phyloP scores from a whole-genome alignment of 2,888 invertebrate species.

The Hofmannophila pseudospretella region DNA sequence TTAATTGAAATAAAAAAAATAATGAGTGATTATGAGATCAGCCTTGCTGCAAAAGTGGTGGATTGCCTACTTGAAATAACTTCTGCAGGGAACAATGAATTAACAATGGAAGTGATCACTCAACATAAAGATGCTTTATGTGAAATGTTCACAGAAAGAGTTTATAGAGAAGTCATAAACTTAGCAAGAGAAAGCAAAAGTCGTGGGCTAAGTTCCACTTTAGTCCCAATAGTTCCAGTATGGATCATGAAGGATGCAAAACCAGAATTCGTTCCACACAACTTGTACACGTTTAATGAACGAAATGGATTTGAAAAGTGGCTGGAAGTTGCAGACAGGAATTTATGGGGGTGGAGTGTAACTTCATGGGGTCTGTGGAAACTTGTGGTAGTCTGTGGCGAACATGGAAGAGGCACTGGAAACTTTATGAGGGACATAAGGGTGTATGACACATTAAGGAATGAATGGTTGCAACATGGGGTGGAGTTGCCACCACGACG shows the following conservation, averaged over 20 bases:
- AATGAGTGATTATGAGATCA: conserved; percentile 33
- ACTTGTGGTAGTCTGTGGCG: conserved; percentile 56
- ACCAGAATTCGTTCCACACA: conserved; percentile 35
- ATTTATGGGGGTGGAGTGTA: conserved; percentile 66
- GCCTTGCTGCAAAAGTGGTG: conserved; percentile 44
- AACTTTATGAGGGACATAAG: conserved; percentile 51
- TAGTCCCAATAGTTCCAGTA: conserved; percentile 46
- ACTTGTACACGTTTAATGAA: conserved; percentile 40
- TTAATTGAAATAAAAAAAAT: conserved; percentile 36
- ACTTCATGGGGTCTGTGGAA: conserved; percentile 50
- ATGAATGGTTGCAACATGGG: conserved; percentile 54
- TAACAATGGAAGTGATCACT: conserved; percentile 24
- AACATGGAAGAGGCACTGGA: conserved; percentile 56
- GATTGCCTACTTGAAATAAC: conserved; percentile 38
- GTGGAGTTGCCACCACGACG: conserved; percentile 48
- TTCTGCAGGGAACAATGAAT: conserved; percentile 18
- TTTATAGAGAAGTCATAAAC: conserved; percentile 44
- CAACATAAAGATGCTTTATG: conserved; percentile 27
- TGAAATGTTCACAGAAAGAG: conserved; percentile 44
- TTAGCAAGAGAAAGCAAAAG: conserved; percentile 36
- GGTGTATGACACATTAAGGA: conserved; percentile 50
- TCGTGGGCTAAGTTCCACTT: conserved; percentile 33
- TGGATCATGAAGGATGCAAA: conserved; percentile 36
- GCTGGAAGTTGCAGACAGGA: conserved; percentile 53
- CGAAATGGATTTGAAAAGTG: conserved; percentile 44